Conservation (phyloP, 2,888 invertebrate genomes). For the Aleiodes leptofemur region DNA sequence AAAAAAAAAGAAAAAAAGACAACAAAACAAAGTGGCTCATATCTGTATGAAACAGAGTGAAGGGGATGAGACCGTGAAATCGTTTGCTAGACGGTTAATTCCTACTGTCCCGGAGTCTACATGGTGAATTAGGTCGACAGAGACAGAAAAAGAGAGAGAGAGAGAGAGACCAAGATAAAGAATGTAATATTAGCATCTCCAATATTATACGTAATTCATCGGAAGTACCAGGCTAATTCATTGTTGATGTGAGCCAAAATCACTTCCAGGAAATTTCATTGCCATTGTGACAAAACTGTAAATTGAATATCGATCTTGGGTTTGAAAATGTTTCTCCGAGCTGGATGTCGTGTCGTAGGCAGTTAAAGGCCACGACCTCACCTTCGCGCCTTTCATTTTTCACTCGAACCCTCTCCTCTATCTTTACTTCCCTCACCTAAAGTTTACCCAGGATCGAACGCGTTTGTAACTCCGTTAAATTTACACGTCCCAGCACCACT, state of each 20-base stretch:
- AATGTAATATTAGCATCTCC: too few relatives aligned
- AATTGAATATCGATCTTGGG: slow-evolving; percentile 72
- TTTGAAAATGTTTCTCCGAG: slow-evolving; percentile 39
- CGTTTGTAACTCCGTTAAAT: slow-evolving; percentile 38
- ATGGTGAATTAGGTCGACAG: slow-evolving; percentile 49
- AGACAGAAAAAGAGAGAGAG: too few relatives aligned
- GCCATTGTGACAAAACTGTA: slow-evolving; percentile 71
- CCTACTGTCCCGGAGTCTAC: slow-evolving; percentile 47
- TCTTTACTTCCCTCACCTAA: neutral
- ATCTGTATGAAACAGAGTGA: slow-evolving; percentile 35
- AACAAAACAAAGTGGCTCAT: slow-evolving; percentile 33
- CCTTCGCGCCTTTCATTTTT: slow-evolving; percentile 38
- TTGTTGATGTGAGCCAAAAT: slow-evolving; percentile 15
- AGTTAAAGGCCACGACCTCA: slow-evolving; percentile 56
- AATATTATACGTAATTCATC: too few relatives aligned
- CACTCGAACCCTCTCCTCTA: slow-evolving; percentile 18
- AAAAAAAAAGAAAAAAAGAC: neutral
- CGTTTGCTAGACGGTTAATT: slow-evolving; percentile 60
- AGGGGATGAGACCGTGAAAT: slow-evolving; percentile 62
- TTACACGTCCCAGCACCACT: slow-evolving; percentile 39
- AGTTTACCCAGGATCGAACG: slow-evolving; percentile 36
- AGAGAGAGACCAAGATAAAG: too few relatives aligned
- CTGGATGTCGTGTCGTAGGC: slow-evolving; percentile 64
- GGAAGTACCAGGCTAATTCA: slow-evolving; percentile 7
- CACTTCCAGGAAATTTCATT: slow-evolving; percentile 62